Conservation (phyloP, 2,113 vertebrate species). For the Tachysurus vachellii region DNA sequence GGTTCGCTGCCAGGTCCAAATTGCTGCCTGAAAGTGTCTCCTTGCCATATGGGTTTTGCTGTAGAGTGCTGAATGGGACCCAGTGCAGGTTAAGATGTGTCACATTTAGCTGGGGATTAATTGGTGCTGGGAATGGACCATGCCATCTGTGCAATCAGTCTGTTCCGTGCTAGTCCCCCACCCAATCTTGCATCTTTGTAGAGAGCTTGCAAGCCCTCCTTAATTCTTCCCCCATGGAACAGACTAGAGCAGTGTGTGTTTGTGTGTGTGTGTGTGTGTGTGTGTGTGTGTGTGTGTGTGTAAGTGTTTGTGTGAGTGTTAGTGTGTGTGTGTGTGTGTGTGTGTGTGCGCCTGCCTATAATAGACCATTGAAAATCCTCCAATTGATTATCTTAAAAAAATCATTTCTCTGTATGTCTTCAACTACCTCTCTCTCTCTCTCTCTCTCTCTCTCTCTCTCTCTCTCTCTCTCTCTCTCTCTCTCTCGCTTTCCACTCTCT, state of each 20-base stretch:
- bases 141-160: slow-evolving; percentile 64
- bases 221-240: slow-evolving; percentile 20
- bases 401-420: slow-evolving; percentile 35
- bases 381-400: slow-evolving; percentile 57
- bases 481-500: slow-evolving; percentile 26
- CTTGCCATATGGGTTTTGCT: slow-evolving; percentile 86
- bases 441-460: slow-evolving; percentile 29
- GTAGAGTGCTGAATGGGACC: slow-evolving; percentile 81
- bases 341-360: neutral
- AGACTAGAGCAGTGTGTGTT: slow-evolving; percentile 52
- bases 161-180: slow-evolving; percentile 51
- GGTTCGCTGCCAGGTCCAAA: slow-evolving; percentile 80
- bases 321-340: slow-evolving; percentile 29
- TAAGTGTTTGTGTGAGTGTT: neutral
- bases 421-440: slow-evolving; percentile 2
- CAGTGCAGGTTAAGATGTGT: slow-evolving; percentile 88
- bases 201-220: slow-evolving; percentile 26
- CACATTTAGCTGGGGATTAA: slow-evolving; percentile 89
- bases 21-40: slow-evolving; percentile 82
- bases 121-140: slow-evolving; percentile 83
- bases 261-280: neutral
- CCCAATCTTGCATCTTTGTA: slow-evolving; percentile 37
- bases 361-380: slow-evolving; percentile 49
- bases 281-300: slow-evolving; percentile 9
- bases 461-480: slow-evolving; percentile 34